A percentile compares a stretch with the other conserved stretches of the same genome.
phyloP scores from a whole-genome alignment of 1,140 invertebrate genomes.

The Spodoptera litura region DNA sequence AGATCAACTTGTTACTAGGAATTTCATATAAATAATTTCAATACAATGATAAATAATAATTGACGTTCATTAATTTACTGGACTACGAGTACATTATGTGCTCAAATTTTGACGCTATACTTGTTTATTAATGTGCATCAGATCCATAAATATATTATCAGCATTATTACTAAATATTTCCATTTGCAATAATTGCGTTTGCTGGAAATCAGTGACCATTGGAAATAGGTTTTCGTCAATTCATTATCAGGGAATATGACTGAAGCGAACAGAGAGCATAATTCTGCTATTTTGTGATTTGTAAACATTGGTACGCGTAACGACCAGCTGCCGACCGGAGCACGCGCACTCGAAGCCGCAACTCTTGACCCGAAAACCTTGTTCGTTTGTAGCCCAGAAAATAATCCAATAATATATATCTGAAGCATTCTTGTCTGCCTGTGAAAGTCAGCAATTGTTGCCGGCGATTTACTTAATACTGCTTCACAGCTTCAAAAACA shows the following conservation, averaged over 20 bases:
- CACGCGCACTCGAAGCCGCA: constrained; percentile 37
- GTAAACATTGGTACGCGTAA: constrained; percentile 31
- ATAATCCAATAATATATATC: constrained; percentile 45
- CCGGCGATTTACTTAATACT: constrained; percentile 31
- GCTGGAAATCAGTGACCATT: not conserved
- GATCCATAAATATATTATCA: not conserved
- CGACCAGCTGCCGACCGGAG: constrained; percentile 14
- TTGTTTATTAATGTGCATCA: not conserved
- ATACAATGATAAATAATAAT: no score
- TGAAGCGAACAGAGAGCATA: constrained; percentile 1
- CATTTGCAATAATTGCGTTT: constrained; percentile 11
- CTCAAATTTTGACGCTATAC: not conserved
- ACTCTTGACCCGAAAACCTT: constrained; percentile 44
- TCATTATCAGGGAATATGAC: constrained; percentile 21
- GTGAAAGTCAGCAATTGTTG: constrained; percentile 38
- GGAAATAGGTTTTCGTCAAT: constrained; percentile 4
- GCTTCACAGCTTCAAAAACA: constrained; percentile 14
- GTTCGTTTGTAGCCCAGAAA: constrained; percentile 39
- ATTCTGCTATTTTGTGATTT: constrained; percentile 32
- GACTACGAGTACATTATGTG: no score
- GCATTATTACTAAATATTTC: not conserved
- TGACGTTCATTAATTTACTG: no score
- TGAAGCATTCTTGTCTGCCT: constrained; percentile 42
- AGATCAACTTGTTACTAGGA: no score
- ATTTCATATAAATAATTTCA: no score